Conservation (phyloP, 2,888 invertebrate genomes). For the Acleris sparsana region DNA sequence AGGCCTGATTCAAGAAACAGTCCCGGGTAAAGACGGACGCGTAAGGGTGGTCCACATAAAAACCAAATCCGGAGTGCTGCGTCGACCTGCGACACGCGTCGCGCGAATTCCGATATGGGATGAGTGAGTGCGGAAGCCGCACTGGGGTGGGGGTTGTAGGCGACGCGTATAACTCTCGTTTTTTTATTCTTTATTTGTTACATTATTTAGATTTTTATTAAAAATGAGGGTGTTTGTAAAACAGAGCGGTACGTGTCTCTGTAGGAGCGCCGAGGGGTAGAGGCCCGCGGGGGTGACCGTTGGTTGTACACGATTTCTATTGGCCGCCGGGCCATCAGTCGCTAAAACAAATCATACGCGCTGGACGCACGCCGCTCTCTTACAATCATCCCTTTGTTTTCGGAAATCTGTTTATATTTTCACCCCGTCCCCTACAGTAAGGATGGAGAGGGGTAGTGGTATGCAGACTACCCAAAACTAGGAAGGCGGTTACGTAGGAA, state of each 20-base stretch:
- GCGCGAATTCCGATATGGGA: neutral
- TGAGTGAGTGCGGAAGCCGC: slow-evolving; percentile 8
- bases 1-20: neutral
- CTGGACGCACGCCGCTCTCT: neutral
- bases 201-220: neutral
- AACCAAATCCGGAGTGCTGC: neutral
- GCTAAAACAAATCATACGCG: neutral
- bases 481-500: too few relatives aligned
- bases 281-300: neutral
- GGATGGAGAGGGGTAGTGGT: too few relatives aligned
- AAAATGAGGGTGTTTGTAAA: slow-evolving; percentile 2
- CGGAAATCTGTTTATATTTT: neutral
- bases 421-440: neutral
- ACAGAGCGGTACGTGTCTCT: neutral
- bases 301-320: neutral
- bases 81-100: slow-evolving; percentile 8
- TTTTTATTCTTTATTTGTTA: neutral
- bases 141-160: slow-evolving; percentile 10
- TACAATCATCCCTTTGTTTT: neutral
- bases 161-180: neutral
- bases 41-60: neutral
- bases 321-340: neutral
- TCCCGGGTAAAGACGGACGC: slow-evolving; percentile 1
- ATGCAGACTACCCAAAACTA: too few relatives aligned
- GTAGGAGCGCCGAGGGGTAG: neutral